A percentile compares a stretch with the other conserved stretches of the same genome.
These are phyloP conservation scores for Argynnis bischoffii DNA, from an alignment of 2,888 invertebrate genomes.

Conservation along the genomic window DNA sequence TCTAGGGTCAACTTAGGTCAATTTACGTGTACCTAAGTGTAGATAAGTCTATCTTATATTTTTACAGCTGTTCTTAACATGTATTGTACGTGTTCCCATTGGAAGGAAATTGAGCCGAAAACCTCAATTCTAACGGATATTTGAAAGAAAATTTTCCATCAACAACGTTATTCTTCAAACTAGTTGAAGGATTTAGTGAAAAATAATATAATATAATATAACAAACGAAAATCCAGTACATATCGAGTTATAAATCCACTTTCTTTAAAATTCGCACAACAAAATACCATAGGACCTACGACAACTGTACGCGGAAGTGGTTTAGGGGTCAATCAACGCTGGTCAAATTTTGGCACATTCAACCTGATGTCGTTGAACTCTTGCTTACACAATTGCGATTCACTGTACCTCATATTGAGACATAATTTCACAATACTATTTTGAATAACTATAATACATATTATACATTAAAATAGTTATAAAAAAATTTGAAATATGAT, in stretches of 20 bases:
- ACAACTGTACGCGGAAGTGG: slow-evolving; percentile 40
- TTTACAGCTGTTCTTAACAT: too few relatives aligned
- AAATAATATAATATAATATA: background rate
- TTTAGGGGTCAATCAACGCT: slow-evolving; percentile 33
- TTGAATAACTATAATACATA: too few relatives aligned
- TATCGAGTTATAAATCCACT: slow-evolving; percentile 2
- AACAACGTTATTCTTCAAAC: background rate
- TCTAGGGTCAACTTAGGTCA: too few relatives aligned
- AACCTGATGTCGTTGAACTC: slow-evolving; percentile 34
- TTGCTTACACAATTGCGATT: slow-evolving; percentile 28
- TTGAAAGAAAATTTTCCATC: too few relatives aligned
- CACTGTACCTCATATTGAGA: background rate
- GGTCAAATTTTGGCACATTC: slow-evolving; percentile 39
- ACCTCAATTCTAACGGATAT: too few relatives aligned
- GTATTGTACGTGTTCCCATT: too few relatives aligned
- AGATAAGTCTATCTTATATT: too few relatives aligned
- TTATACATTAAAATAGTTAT: too few relatives aligned
- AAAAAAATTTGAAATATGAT: too few relatives aligned
- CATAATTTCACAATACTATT: background rate
- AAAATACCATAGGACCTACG: slow-evolving; percentile 42
- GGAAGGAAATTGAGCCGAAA: too few relatives aligned
- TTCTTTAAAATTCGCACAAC: slow-evolving; percentile 2
- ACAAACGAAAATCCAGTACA: background rate
- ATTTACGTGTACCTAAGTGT: too few relatives aligned
- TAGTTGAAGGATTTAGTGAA: background rate